phyloP scores from a whole-genome alignment of 2,113 vertebrate species.

The Corythaixoides concolor region DNA sequence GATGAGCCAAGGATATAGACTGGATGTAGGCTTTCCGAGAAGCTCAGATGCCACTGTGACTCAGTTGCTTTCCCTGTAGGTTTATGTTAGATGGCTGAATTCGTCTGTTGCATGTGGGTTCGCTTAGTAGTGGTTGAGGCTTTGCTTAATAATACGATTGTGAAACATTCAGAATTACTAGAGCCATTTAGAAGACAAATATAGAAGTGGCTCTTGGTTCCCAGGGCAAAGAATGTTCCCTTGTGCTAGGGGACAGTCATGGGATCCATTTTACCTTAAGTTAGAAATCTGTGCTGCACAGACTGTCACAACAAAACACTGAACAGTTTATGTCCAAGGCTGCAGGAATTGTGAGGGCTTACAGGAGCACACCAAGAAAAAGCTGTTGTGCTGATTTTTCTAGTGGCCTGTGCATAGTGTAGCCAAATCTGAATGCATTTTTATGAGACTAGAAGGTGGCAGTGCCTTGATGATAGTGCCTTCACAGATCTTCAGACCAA shows the following conservation, averaged over 20 bases:
- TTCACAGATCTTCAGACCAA: background rate
- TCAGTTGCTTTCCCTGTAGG: constrained; percentile 4
- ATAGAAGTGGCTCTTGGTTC: background rate
- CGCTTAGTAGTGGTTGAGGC: background rate
- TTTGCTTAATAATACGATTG: background rate
- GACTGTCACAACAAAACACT: background rate
- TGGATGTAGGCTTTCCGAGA: background rate
- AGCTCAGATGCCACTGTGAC: background rate
- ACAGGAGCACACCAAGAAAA: background rate
- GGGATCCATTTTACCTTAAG: background rate
- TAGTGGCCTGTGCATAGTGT: background rate
- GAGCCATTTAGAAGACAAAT: background rate
- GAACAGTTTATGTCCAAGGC: background rate
- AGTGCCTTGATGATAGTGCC: background rate
- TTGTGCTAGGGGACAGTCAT: background rate
- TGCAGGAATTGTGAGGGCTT: background rate
- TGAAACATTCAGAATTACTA: background rate
- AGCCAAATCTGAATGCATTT: background rate
- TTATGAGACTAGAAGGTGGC: background rate
- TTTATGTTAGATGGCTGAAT: background rate
- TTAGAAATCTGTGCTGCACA: background rate
- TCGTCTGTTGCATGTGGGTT: background rate
- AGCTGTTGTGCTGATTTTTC: background rate
- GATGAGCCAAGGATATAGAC: background rate
- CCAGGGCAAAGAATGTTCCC: background rate